Evolutionary conservation across 2,888 invertebrate species (phyloP).

Genomic region (Himalopsyche anomala): DNA sequence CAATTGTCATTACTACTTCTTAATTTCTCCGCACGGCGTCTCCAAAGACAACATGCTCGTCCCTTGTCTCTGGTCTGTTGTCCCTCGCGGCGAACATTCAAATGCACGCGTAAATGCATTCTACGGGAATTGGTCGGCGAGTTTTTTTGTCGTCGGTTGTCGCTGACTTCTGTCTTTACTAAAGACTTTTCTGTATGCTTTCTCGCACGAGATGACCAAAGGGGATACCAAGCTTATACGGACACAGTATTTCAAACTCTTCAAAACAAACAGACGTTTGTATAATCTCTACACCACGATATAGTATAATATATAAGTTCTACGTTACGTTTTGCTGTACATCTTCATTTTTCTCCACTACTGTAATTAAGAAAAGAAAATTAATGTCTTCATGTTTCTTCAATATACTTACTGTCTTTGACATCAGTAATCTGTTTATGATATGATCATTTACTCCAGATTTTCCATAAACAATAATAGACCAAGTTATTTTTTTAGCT

Average conservation of each 20-base stretch:
- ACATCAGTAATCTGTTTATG: no score
- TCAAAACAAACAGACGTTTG: no score
- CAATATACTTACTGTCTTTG: no score
- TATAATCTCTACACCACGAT: no score
- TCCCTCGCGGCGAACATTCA: conserved; percentile 44
- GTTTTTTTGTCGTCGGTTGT: conserved; percentile 49
- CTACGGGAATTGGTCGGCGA: conserved; percentile 58
- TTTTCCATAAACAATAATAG: no score
- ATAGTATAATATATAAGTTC: no score
- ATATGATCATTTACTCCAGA: no score
- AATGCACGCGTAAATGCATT: conserved; percentile 60
- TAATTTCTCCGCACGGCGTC: not conserved
- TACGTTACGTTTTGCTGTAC: no score
- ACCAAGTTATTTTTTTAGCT: no score
- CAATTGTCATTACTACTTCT: conserved; percentile 3
- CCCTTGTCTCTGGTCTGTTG: conserved; percentile 3
- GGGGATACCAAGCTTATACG: not conserved
- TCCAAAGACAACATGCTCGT: not conserved
- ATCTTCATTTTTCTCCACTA: no score
- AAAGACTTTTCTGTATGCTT: conserved; percentile 26
- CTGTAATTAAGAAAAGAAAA: no score
- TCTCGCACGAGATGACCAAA: conserved; percentile 26
- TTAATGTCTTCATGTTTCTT: no score
- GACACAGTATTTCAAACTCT: not conserved
- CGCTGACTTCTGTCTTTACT: conserved; percentile 26